Evolutionary conservation across 2,113 vertebrate species (phyloP), one percentile per base, ranked within the genome.

Genomic region (Formicarius rufipectus): DNA sequence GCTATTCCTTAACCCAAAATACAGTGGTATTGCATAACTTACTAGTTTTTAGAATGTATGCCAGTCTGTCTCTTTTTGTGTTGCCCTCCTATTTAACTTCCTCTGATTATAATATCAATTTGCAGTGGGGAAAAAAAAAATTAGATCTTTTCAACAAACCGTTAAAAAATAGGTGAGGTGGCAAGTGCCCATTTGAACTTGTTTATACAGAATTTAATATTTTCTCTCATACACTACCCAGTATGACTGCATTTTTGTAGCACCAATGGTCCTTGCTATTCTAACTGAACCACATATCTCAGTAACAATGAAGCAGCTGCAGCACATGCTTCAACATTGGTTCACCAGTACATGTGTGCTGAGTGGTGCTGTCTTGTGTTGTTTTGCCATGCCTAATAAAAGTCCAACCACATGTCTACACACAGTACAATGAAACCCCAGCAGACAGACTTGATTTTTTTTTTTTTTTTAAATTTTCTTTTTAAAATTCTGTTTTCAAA

Each of bases 311-410:
- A 62, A 84, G 52, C 42, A 12, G 28, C 19, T 45, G 40, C 16
- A 25, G 15, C 35, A 72, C 8, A 2, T 37, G 19, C 39, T 64
- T 83, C 52, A 71, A 25, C 23, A 52, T 17, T 0, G 0, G 13
- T 44, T 75, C 69, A 42, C 30, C 40, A 66, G 33, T 23, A 37
- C 4, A 3, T 6, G 6, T 72, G 7, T 44, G 17, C 7, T 80
- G 37, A 37, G 6, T 2, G 3, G 13, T n/a, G 12, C 4, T 39
- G 13, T 44, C 10, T 50, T 37, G 12, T 60, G 24, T 47, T 24
- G 14, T 49, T 90, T 83, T 30, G 15, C 33, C 35, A 2, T 39
- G 19, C 20, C 3, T 25, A 10, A 45, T 23, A 52, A 37, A 89
- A 39, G 15, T 45, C 44, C 16, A 53, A 6, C 3, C 16, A 35